Evolutionary conservation across 1,140 invertebrate species (phyloP).

Genomic region (Hycleus cichorii): DNA sequence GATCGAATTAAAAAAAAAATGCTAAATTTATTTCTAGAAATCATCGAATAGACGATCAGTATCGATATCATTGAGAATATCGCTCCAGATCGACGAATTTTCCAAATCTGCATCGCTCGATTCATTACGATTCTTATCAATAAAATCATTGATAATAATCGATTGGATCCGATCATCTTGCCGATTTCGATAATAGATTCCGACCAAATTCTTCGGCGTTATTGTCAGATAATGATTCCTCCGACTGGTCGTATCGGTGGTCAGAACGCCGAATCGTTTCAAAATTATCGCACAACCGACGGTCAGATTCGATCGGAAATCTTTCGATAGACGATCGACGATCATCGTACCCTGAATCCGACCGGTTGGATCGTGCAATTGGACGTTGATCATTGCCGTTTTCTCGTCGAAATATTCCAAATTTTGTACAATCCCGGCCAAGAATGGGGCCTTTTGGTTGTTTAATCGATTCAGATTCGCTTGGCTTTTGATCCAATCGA

Average conservation of each 20-base stretch:
- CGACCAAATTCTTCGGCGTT: slow-evolving; percentile 11
- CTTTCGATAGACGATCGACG: slow-evolving; percentile 4
- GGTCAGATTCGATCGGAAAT: not conserved
- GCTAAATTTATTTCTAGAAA: too few species aligned
- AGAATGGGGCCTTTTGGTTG: slow-evolving; percentile 14
- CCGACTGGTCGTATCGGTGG: not conserved
- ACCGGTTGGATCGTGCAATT: slow-evolving; percentile 6
- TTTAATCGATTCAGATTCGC: not conserved
- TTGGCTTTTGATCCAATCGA: slow-evolving; percentile 7
- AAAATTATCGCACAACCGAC: slow-evolving; percentile 10
- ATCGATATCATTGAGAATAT: not conserved
- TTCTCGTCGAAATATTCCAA: slow-evolving; percentile 4
- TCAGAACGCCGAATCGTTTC: slow-evolving; percentile 9
- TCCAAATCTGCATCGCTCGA: not conserved
- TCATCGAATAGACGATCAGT: not conserved
- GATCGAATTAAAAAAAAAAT: too few species aligned
- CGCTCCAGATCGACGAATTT: not conserved
- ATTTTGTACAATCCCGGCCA: slow-evolving; percentile 11
- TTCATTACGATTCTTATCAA: not conserved
- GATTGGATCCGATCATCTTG: not conserved
- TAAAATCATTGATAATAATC: not conserved
- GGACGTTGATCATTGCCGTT: not conserved
- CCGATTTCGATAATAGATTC: slow-evolving; percentile 1
- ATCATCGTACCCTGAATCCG: slow-evolving; percentile 11
- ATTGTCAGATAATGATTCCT: slow-evolving; percentile 2